phyloP scores from a whole-genome alignment of 2,888 invertebrate species.

The Nymphalis c-album region DNA sequence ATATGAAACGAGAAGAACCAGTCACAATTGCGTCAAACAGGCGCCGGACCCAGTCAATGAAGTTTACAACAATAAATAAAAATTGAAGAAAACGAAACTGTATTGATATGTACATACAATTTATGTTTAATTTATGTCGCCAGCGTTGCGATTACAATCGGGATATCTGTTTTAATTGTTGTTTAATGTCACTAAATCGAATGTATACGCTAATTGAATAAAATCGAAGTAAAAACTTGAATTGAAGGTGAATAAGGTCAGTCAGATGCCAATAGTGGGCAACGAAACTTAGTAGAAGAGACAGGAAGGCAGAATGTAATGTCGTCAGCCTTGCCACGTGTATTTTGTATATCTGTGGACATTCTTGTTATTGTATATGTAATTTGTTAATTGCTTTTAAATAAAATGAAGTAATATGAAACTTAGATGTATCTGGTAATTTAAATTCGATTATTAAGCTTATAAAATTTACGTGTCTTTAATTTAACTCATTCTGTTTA shows the following conservation, averaged over 20 bases:
- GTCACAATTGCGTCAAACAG: conserved; percentile 76
- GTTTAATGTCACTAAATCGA: conserved; percentile 21
- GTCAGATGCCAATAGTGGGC: conserved; percentile 29
- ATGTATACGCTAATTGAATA: conserved; percentile 26
- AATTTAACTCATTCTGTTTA: too few relatives aligned
- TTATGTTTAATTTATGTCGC: conserved; percentile 42
- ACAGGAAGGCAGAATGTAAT: conserved; percentile 40
- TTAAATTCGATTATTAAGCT: too few relatives aligned
- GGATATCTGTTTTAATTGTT: conserved; percentile 31
- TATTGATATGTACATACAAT: conserved; percentile 58
- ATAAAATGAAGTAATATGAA: not conserved
- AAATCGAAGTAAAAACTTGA: conserved; percentile 26
- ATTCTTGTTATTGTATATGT: conserved; percentile 15
- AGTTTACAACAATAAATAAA: conserved; percentile 73
- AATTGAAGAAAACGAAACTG: conserved; percentile 65
- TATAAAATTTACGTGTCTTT: too few relatives aligned
- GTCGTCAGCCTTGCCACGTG: conserved; percentile 55
- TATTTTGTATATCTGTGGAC: conserved; percentile 8
- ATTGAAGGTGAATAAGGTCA: conserved; percentile 28
- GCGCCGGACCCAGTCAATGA: conserved; percentile 74
- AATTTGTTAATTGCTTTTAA: not conserved
- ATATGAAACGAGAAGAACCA: conserved; percentile 77
- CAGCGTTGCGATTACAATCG: conserved; percentile 23
- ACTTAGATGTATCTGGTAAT: not conserved
- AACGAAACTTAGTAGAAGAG: conserved; percentile 29